phyloP scores from a whole-genome alignment of 1,140 invertebrate genomes.

The Venturia canescens region DNA sequence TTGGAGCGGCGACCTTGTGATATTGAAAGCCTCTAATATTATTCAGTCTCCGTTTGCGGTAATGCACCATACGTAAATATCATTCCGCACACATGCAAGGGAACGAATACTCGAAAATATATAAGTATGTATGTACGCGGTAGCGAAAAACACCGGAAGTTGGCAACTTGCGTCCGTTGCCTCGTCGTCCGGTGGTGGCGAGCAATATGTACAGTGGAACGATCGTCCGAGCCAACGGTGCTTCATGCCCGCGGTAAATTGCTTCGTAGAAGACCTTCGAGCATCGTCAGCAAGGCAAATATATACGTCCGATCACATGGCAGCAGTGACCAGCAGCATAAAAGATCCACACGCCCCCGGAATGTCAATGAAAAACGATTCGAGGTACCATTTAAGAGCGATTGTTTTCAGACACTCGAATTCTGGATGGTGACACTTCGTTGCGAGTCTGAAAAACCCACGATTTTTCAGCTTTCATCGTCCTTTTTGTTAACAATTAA shows the following conservation, averaged over 20 bases:
- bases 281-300: background rate
- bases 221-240: conserved; percentile 43
- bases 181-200: background rate
- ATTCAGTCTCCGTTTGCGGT: background rate
- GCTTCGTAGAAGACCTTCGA: conserved; percentile 62
- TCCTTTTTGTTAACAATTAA: too few species aligned
- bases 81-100: background rate
- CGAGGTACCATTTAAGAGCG: background rate
- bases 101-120: too few species aligned
- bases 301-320: background rate
- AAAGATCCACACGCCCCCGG: background rate
- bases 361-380: background rate
- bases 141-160: background rate
- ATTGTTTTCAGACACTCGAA: too few species aligned
- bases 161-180: background rate
- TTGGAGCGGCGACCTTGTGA: background rate
- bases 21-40: background rate
- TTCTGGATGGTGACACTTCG: too few species aligned
- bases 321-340: background rate
- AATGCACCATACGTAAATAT: background rate
- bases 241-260: conserved; percentile 50
- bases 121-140: background rate
- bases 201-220: conserved; percentile 8
- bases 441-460: too few species aligned
- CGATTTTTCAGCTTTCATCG: too few species aligned